These are phyloP conservation scores for Teinopalpus imperialis DNA, from an alignment of 2,888 invertebrate species.

Conservation along the genomic window DNA sequence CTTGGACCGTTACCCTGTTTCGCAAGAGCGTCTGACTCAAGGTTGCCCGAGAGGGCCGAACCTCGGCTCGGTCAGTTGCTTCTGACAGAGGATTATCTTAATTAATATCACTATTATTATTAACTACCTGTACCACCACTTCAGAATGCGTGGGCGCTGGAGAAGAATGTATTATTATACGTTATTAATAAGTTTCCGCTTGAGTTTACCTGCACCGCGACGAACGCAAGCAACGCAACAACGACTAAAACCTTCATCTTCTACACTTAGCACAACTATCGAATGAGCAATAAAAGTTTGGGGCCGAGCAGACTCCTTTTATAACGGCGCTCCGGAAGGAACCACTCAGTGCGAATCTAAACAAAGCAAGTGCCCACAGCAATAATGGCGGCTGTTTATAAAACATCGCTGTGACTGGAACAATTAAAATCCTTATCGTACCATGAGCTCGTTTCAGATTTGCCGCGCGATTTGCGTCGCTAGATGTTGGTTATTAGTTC, in stretches of 20 bases:
- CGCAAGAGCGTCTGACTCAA: no score
- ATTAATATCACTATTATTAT: no score
- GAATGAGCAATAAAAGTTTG: constrained; percentile 39
- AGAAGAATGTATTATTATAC: no score
- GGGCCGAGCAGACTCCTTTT: constrained; percentile 36
- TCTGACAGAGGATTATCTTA: no score
- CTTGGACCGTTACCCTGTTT: no score
- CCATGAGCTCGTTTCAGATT: constrained; percentile 42
- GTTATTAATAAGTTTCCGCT: no score
- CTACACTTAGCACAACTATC: constrained; percentile 25
- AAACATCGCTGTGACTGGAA: constrained; percentile 48
- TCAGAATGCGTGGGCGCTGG: no score
- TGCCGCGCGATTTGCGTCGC: constrained; percentile 28
- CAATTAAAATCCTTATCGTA: constrained; percentile 59
- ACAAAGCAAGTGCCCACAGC: constrained; percentile 45
- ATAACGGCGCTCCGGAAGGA: constrained; percentile 46
- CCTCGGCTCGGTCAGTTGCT: no score
- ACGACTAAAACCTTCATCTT: constrained; percentile 59
- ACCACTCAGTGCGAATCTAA: constrained; percentile 39
- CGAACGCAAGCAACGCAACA: constrained; percentile 56
- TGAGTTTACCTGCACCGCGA: constrained; percentile 70
- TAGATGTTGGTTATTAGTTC: neutral
- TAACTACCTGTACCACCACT: no score
- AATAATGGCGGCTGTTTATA: constrained; percentile 55
- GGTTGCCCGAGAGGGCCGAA: no score